A percentile compares a stretch with the other conserved stretches of the same genome.
Conservation (phyloP, 1,140 invertebrate genomes). For the Penaeus vannamei region DNA sequence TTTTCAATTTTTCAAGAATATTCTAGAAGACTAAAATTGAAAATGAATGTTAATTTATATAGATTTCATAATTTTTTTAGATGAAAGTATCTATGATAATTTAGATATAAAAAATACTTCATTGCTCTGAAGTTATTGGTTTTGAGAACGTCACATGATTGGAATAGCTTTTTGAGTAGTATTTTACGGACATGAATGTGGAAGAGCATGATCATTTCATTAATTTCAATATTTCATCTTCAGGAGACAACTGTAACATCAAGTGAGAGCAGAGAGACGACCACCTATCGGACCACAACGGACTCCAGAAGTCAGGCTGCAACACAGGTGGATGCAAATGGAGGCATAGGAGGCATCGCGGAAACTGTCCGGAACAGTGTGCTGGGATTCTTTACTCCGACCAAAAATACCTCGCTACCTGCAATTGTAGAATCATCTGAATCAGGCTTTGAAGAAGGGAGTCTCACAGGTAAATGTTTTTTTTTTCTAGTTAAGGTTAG, state of each 20-base stretch:
- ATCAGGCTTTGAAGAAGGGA: slow-evolving; percentile 56
- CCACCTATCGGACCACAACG: neutral
- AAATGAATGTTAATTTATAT: too few relatives aligned
- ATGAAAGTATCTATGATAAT: too few relatives aligned
- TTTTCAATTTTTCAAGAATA: too few relatives aligned
- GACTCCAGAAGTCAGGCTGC: neutral
- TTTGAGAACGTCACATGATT: too few relatives aligned
- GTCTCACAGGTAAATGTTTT: slow-evolving; percentile 24
- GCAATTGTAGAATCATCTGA: slow-evolving; percentile 56
- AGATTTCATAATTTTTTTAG: too few relatives aligned
- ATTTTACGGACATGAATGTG: too few relatives aligned
- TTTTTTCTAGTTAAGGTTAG: neutral
- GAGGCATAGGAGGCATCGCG: slow-evolving; percentile 42
- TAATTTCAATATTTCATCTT: neutral
- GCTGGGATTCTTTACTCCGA: slow-evolving; percentile 47
- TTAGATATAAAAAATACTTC: too few relatives aligned
- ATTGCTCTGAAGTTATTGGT: too few relatives aligned
- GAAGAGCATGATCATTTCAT: too few relatives aligned
- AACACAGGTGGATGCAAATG: slow-evolving; percentile 18
- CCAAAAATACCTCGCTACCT: slow-evolving; percentile 25
- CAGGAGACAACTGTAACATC: slow-evolving; percentile 2
- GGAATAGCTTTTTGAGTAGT: too few relatives aligned
- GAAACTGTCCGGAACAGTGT: slow-evolving; percentile 47
- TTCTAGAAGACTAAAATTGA: too few relatives aligned
- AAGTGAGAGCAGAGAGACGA: neutral